phyloP scores from a whole-genome alignment of 1,140 invertebrate species.

The Sitobion miscanthi region DNA sequence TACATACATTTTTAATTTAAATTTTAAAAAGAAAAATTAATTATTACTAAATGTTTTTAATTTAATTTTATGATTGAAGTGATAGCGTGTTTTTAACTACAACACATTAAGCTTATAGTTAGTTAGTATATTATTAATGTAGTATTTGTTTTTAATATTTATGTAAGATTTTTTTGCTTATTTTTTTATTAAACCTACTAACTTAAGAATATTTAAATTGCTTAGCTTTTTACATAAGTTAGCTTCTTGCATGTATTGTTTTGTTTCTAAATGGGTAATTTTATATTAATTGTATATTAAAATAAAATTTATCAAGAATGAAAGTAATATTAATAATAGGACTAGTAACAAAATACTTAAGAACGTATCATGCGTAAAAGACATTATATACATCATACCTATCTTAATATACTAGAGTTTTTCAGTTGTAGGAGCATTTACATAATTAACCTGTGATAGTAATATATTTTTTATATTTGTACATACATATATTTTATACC shows the following conservation, averaged over 20 bases:
- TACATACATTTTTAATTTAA: neutral
- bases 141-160: constrained; percentile 18
- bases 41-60: neutral
- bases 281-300: neutral
- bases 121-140: neutral
- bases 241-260: neutral
- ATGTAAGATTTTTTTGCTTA: neutral
- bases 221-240: constrained; percentile 28
- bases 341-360: neutral
- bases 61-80: neutral
- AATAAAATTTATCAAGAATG: neutral
- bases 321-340: neutral
- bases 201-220: neutral
- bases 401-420: neutral
- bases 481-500: neutral
- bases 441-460: neutral
- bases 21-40: neutral
- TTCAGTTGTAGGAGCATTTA: neutral
- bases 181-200: neutral
- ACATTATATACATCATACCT: neutral
- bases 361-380: neutral
- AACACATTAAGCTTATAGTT: neutral
- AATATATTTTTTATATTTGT: neutral
- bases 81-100: constrained; percentile 33
- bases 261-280: neutral